A percentile compares a stretch with the other conserved stretches of the same genome.
Evolutionary conservation across 2,113 vertebrate genomes (phyloP).

Genomic region (Oostethus manadensis): DNA sequence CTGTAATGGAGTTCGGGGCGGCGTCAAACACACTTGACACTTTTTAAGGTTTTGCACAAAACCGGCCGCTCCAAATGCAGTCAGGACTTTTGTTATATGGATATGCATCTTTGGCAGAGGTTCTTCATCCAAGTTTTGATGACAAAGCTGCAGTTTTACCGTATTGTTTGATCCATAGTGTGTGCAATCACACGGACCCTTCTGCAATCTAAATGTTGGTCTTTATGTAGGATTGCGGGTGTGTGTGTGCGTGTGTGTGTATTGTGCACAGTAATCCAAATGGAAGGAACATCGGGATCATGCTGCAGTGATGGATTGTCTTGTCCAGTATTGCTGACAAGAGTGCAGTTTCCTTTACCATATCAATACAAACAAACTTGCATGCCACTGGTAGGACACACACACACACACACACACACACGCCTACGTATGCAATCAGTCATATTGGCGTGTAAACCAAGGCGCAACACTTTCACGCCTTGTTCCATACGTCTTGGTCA

Average conservation of each 20-base stretch:
- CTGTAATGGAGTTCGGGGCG: no score
- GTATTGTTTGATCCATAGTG: no score
- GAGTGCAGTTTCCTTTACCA: constrained; percentile 40
- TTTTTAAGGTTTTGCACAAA: no score
- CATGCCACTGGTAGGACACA: constrained; percentile 30
- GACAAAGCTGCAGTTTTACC: no score
- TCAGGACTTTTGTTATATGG: no score
- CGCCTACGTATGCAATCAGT: constrained; percentile 41
- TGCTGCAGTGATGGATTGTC: constrained; percentile 49
- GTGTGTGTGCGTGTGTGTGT: neutral
- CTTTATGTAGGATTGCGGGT: neutral
- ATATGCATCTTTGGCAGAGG: no score
- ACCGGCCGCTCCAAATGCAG: no score
- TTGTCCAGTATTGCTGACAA: constrained; percentile 46
- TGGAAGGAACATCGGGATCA: constrained; percentile 27
- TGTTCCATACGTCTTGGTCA: constrained; percentile 51
- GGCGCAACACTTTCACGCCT: constrained; percentile 25
- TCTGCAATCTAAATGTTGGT: neutral
- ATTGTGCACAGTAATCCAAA: constrained; percentile 16
- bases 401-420: constrained; percentile 11
- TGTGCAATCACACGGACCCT: no score
- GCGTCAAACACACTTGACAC: no score
- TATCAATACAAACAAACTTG: constrained; percentile 50
- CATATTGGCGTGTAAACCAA: constrained; percentile 40
- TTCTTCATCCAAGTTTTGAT: no score